These are phyloP conservation scores for Laodelphax striatellus DNA, from an alignment of 1,140 invertebrate species.

Conservation along the genomic window DNA sequence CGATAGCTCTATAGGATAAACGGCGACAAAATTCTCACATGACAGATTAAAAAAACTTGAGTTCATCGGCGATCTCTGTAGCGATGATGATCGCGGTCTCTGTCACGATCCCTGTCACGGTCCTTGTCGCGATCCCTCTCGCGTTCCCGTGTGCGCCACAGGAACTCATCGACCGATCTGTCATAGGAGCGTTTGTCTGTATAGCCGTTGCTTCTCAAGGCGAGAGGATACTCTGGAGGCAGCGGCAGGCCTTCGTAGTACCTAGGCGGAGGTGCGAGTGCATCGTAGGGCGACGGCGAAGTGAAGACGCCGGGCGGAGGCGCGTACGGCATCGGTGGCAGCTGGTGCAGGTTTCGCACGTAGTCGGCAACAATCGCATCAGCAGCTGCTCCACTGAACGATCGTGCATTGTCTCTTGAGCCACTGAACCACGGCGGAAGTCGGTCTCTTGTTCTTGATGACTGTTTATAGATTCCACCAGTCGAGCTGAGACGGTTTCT, in stretches of 20 bases:
- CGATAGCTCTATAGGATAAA: too few species aligned
- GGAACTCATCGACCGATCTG: conserved; percentile 79
- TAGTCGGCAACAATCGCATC: conserved; percentile 66
- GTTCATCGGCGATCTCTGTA: conserved; percentile 21
- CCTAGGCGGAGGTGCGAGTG: conserved; percentile 52
- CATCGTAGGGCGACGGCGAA: conserved; percentile 49
- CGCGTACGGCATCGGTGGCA: conserved; percentile 59
- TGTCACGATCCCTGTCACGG: conserved; percentile 39
- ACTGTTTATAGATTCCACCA: conserved; percentile 17
- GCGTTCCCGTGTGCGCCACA: conserved; percentile 56
- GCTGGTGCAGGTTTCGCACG: conserved; percentile 66
- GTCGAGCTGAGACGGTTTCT: conserved; percentile 34
- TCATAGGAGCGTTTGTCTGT: conserved; percentile 71
- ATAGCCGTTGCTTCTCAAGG: conserved; percentile 38
- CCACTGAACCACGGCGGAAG: conserved; percentile 7
- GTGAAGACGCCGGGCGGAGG: conserved; percentile 44
- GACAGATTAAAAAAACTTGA: too few species aligned
- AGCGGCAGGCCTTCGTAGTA: conserved; percentile 66
- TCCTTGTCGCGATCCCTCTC: conserved; percentile 36
- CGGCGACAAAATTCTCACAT: too few species aligned
- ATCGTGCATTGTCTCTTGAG: conserved; percentile 30
- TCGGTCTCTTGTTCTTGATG: conserved; percentile 1
- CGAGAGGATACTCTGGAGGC: conserved; percentile 41
- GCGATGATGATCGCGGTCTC: conserved; percentile 32
- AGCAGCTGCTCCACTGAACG: conserved; percentile 38